Base-by-base conservation (phyloP, 2,888 invertebrate genomes). In the Drosophila dives region DNA sequence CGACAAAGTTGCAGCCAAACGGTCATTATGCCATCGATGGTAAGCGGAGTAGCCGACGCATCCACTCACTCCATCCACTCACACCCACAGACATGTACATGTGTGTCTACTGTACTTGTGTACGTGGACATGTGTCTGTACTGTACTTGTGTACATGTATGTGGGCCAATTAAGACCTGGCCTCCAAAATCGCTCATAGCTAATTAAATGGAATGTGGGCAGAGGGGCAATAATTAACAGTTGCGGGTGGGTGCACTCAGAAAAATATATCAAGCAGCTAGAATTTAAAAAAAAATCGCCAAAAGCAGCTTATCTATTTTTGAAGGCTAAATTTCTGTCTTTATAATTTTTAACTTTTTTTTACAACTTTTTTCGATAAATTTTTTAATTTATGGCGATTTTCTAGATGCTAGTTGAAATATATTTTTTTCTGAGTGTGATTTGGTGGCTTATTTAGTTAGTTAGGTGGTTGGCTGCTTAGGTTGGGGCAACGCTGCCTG, bases 21-120 rank as follows among this genome's bases (percentile, higher is more conserved):
- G 70, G 73, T 56, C 77, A 80, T 67, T 81, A 82, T 80, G 79
- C 81, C 65, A 78, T 80, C 45, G 85, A 91, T 86, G 91, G 91
- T 91, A 92, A 91, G 92, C 77, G 80, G 77, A 72, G 60, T 59
- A 40, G 50, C 34, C 55, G 40, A 34, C 49, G 48, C 45, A 55
- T 34, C 26, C 34, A 68, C 55, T 36, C 45, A 55, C 32, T 74
- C 77, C 72, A 55, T 34, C 26, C 34, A 68, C 55, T 36, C 45
- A 55, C 32, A 75, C 77, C 72, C 81, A 76, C 73, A 86, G 38
- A 15, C n/a, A 55, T 29, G 26, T 38, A 15, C 38, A 53, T 23
- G 6, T 23, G 6, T 34, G 6, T 10, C 49, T n/a, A 40, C 45
- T 38, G 51, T 51, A 53, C 20, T 51, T 38, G 36, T 17, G 36